Evolutionary conservation across 2,888 invertebrate genomes (phyloP).

Genomic region (Aspidapion aeneum): DNA sequence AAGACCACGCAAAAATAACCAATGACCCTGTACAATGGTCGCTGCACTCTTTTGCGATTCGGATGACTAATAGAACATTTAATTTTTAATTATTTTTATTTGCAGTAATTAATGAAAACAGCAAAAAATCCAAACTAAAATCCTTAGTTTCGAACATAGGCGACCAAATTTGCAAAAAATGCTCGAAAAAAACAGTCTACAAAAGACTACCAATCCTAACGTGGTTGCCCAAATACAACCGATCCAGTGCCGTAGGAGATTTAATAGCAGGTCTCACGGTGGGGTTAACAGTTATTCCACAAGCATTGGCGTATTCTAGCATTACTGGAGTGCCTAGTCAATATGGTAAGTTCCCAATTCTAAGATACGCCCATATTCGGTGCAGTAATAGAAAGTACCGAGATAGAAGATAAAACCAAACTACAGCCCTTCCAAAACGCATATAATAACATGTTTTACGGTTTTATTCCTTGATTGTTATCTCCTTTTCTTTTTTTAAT

Average conservation of each 20-base stretch:
- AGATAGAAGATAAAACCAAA: too few relatives aligned
- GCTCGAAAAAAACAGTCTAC: constrained; percentile 69
- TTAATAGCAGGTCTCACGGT: constrained; percentile 81
- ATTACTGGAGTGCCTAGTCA: constrained; percentile 60
- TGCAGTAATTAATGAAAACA: constrained; percentile 34
- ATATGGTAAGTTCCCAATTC: constrained; percentile 59
- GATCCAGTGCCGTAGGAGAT: constrained; percentile 75
- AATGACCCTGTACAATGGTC: too few relatives aligned
- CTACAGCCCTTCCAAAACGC: too few relatives aligned
- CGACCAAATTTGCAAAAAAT: constrained; percentile 49
- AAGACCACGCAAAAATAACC: too few relatives aligned
- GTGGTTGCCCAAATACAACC: constrained; percentile 79
- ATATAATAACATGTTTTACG: too few relatives aligned
- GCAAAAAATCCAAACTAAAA: constrained; percentile 45
- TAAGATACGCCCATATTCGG: too few relatives aligned
- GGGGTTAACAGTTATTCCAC: constrained; percentile 89
- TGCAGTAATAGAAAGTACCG: too few relatives aligned
- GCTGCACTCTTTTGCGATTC: too few relatives aligned
- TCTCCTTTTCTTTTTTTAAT: too few relatives aligned
- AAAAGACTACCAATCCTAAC: constrained; percentile 69
- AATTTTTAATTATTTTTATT: too few relatives aligned
- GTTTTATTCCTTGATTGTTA: too few relatives aligned
- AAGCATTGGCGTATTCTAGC: constrained; percentile 68
- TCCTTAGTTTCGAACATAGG: constrained; percentile 44
- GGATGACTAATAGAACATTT: too few relatives aligned